Percentiles rank a stretch among this genome's conserved stretches.
These are phyloP conservation scores for Paralvinella palmiformis DNA, from an alignment of 1,140 invertebrate species.

Conservation along the genomic window DNA sequence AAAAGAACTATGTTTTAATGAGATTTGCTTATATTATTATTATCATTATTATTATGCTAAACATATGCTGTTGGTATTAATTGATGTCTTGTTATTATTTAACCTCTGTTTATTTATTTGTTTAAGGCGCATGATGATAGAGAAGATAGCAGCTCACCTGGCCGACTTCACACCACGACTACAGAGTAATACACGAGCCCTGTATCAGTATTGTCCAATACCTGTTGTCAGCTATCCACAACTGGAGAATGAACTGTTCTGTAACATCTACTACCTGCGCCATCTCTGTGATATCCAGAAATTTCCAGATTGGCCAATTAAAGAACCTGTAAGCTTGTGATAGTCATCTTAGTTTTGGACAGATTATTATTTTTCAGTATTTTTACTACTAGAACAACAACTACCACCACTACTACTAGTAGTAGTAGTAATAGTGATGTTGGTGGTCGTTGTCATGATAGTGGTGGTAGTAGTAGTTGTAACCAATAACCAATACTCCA, in stretches of 20 bases:
- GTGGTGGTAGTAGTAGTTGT: no score
- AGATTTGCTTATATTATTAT: no score
- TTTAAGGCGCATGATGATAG: constrained; percentile 80
- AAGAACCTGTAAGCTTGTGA: constrained; percentile 68
- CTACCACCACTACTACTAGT: no score
- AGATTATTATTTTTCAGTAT: constrained; percentile 1
- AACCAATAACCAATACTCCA: no score
- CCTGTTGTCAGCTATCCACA: constrained; percentile 92
- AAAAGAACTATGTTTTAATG: no score
- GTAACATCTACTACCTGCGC: constrained; percentile 95
- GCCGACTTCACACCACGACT: constrained; percentile 93
- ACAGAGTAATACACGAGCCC: constrained; percentile 84
- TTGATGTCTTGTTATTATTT: no score
- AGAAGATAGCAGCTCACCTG: constrained; percentile 92
- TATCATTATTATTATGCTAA: no score
- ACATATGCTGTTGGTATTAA: no score
- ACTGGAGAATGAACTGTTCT: constrained; percentile 93
- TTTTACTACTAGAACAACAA: no score
- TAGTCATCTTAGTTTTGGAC: background rate
- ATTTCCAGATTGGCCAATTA: constrained; percentile 96
- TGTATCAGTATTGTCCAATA: constrained; percentile 96
- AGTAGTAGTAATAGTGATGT: no score
- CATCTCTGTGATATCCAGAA: constrained; percentile 85
- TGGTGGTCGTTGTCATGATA: no score
- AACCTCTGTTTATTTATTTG: no score